A percentile compares a stretch with the other conserved stretches of the same genome.
These are phyloP conservation scores for Cherax quadricarinatus DNA, from an alignment of 1,140 invertebrate species.

Conservation along the genomic window DNA sequence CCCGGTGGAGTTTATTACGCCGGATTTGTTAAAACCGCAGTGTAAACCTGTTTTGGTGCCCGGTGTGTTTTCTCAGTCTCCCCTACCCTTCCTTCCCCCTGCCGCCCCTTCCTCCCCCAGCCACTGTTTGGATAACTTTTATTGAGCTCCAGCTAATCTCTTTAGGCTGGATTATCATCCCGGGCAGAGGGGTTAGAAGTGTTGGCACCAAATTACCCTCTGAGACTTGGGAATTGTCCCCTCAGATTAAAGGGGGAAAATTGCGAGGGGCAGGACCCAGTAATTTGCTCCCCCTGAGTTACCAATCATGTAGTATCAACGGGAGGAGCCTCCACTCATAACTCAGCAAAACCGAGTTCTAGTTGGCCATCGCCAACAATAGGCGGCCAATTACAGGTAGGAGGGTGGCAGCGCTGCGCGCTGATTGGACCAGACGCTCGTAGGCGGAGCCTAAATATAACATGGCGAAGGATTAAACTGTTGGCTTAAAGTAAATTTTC, in stretches of 20 bases:
- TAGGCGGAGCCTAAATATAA: slow-evolving; percentile 70
- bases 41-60: slow-evolving; percentile 69
- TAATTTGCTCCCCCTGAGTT: slow-evolving; percentile 64
- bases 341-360: slow-evolving; percentile 31
- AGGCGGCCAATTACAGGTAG: slow-evolving; percentile 58
- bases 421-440: slow-evolving; percentile 19
- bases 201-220: slow-evolving; percentile 73
- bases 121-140: slow-evolving; percentile 72
- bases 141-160: slow-evolving; percentile 72
- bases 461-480: slow-evolving; percentile 74
- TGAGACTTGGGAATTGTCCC: slow-evolving; percentile 73
- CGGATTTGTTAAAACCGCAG: slow-evolving; percentile 72
- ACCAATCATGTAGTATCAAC: slow-evolving; percentile 68
- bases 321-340: slow-evolving; percentile 59
- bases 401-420: not conserved
- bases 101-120: not conserved
- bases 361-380: slow-evolving; percentile 47
- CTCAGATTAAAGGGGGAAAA: slow-evolving; percentile 71
- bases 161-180: slow-evolving; percentile 71
- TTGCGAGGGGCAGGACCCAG: slow-evolving; percentile 69
- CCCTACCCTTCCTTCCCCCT: slow-evolving; percentile 21
- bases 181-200: slow-evolving; percentile 73
- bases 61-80: slow-evolving; percentile 71
- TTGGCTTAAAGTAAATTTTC: slow-evolving; percentile 74
- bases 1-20: slow-evolving; percentile 64